Conservation (phyloP, 1,140 invertebrate genomes). For the Aplysia californica region DNA sequence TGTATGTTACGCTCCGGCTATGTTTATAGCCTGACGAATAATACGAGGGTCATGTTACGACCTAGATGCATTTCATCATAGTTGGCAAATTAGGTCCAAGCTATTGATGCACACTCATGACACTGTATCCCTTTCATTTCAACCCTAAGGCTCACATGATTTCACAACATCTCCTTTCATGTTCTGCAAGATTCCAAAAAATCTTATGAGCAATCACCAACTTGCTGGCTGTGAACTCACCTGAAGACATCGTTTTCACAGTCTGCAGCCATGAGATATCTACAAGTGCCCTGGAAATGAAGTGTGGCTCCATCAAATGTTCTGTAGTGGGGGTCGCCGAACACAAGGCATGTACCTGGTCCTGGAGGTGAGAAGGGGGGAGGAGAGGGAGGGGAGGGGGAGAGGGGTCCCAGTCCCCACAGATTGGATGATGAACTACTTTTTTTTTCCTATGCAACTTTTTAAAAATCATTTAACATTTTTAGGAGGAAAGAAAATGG, state of each 20-base stretch:
- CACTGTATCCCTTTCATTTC: background rate
- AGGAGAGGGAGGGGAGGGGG: background rate
- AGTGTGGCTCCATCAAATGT: conserved; percentile 93
- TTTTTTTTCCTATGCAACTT: too few relatives aligned
- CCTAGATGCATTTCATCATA: too few relatives aligned
- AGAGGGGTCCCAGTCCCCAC: background rate
- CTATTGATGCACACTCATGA: too few relatives aligned
- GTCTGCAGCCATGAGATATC: conserved; percentile 87
- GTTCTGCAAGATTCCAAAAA: background rate
- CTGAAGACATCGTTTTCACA: conserved; percentile 75
- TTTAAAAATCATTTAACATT: too few relatives aligned
- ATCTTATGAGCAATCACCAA: too few relatives aligned
- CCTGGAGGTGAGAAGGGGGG: conserved; percentile 67
- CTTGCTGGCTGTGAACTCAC: too few relatives aligned
- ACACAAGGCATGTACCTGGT: conserved; percentile 90
- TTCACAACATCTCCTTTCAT: background rate
- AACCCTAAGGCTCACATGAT: background rate
- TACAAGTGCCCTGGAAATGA: conserved; percentile 88
- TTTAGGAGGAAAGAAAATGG: too few relatives aligned
- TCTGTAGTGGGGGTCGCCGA: conserved; percentile 92
- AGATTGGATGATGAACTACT: background rate
- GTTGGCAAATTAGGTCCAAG: too few relatives aligned
- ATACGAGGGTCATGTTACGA: too few relatives aligned
- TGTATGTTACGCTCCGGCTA: too few relatives aligned
- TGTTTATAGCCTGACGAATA: too few relatives aligned